A percentile compares a stretch with the other conserved stretches of the same genome.
These are phyloP conservation scores for Galleria mellonella DNA, from an alignment of 1,140 invertebrate genomes.

Conservation along the genomic window DNA sequence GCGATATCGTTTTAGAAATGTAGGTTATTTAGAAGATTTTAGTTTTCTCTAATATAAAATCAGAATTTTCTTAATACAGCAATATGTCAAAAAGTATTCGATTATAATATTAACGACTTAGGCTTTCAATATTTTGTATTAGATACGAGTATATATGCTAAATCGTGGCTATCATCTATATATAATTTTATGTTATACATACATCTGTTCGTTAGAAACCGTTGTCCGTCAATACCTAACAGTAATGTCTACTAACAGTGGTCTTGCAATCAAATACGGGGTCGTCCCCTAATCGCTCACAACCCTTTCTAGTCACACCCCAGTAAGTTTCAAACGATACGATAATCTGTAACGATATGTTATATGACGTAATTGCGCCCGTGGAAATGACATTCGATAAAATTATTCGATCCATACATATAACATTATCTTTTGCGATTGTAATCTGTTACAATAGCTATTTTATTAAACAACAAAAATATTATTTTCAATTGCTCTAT, in stretches of 20 bases:
- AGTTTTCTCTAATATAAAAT: too few species aligned
- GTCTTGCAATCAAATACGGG: constrained; percentile 24
- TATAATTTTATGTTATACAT: too few species aligned
- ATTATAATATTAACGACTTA: too few species aligned
- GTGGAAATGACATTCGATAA: constrained; percentile 2
- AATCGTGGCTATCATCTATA: too few species aligned
- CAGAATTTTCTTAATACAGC: too few species aligned
- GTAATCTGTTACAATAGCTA: too few species aligned
- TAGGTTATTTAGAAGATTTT: too few species aligned
- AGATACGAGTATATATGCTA: too few species aligned
- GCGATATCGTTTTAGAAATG: too few species aligned
- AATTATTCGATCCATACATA: neutral
- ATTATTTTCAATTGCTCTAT: constrained; percentile 7
- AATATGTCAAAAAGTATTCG: too few species aligned
- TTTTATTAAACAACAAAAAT: neutral
- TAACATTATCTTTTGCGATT: neutral
- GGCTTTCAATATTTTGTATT: too few species aligned
- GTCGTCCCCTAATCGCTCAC: constrained; percentile 39
- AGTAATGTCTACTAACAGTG: constrained; percentile 17
- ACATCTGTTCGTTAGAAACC: too few species aligned
- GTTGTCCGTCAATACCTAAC: neutral
- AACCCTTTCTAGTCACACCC: constrained; percentile 55
- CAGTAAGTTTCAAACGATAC: constrained; percentile 28
- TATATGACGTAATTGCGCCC: constrained; percentile 10
- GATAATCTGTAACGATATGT: constrained; percentile 23